A percentile compares a stretch with the other conserved stretches of the same genome.
Evolutionary conservation across 2,888 invertebrate genomes (phyloP).

Genomic region (Nephrotoma appendiculata): DNA sequence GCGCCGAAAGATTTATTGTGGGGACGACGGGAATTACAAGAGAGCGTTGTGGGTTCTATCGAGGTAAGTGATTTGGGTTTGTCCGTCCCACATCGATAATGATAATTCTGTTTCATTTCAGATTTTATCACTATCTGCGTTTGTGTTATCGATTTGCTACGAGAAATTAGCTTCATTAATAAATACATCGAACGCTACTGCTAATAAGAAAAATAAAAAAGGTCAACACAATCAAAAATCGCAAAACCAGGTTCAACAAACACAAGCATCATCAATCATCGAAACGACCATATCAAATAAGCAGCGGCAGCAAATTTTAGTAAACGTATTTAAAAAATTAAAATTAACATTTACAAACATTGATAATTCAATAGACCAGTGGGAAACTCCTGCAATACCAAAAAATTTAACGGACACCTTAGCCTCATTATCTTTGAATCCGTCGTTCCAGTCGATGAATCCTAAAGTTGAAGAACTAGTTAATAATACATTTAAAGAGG

Average conservation of each 20-base stretch:
- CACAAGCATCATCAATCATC: slow-evolving; percentile 8
- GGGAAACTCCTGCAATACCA: slow-evolving; percentile 26
- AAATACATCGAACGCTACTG: slow-evolving; percentile 14
- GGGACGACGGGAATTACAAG: slow-evolving; percentile 37
- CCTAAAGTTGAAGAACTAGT: slow-evolving; percentile 29
- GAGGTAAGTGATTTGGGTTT: slow-evolving; percentile 36
- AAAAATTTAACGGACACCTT: slow-evolving; percentile 26
- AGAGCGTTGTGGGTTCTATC: slow-evolving; percentile 41
- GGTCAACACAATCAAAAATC: slow-evolving; percentile 15
- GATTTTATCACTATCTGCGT: slow-evolving; percentile 30
- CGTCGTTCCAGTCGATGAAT: not conserved
- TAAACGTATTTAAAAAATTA: slow-evolving; percentile 27
- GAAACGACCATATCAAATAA: slow-evolving; percentile 23
- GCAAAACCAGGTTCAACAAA: slow-evolving; percentile 1
- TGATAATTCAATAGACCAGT: slow-evolving; percentile 23
- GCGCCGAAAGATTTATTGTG: slow-evolving; percentile 31
- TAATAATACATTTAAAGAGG: slow-evolving; percentile 27
- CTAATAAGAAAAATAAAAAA: slow-evolving; percentile 17
- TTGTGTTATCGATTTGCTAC: slow-evolving; percentile 26
- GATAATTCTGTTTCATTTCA: slow-evolving; percentile 12
- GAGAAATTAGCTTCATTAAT: slow-evolving; percentile 20
- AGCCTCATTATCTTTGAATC: slow-evolving; percentile 30
- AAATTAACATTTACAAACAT: slow-evolving; percentile 27
- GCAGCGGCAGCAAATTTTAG: slow-evolving; percentile 25
- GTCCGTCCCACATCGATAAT: not conserved